phyloP scores from a whole-genome alignment of 2,113 vertebrate species.

The Holacanthus passer region DNA sequence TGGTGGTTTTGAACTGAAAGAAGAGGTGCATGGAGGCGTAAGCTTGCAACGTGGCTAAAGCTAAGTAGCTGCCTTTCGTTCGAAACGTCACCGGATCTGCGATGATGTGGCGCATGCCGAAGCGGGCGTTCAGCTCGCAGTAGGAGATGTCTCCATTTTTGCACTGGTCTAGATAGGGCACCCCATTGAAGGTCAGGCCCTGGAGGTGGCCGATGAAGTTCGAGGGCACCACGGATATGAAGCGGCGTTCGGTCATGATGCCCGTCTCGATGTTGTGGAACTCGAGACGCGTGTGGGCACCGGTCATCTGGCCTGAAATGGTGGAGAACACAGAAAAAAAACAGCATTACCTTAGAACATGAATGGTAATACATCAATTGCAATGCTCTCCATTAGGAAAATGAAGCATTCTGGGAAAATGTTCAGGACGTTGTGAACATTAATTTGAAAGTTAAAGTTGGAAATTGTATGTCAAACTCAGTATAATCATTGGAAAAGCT shows the following conservation, averaged over 20 bases:
- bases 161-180: constrained; percentile 95
- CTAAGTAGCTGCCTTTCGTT: constrained; percentile 90
- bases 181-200: constrained; percentile 90
- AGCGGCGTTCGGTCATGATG: constrained; percentile 95
- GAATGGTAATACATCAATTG: neutral
- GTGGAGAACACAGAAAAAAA: neutral
- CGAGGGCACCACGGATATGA: constrained; percentile 93
- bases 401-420: neutral
- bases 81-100: constrained; percentile 95
- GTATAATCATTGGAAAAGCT: neutral
- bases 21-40: constrained; percentile 97
- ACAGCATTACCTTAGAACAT: neutral
- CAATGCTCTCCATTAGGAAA: neutral
- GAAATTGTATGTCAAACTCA: neutral
- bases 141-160: constrained; percentile 95
- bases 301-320: constrained; percentile 92
- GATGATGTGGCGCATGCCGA: constrained; percentile 92
- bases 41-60: constrained; percentile 91
- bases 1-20: constrained; percentile 97
- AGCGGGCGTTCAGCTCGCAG: constrained; percentile 95
- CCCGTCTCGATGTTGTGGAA: constrained; percentile 97
- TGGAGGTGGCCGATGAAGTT: constrained; percentile 97
- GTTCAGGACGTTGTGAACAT: too few relatives aligned
- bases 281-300: constrained; percentile 93
- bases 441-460: too few relatives aligned